Evolutionary conservation across 2,797 vertebrate genomes (phyloP).

Genomic region (Synaphobranchus kaupii): DNA sequence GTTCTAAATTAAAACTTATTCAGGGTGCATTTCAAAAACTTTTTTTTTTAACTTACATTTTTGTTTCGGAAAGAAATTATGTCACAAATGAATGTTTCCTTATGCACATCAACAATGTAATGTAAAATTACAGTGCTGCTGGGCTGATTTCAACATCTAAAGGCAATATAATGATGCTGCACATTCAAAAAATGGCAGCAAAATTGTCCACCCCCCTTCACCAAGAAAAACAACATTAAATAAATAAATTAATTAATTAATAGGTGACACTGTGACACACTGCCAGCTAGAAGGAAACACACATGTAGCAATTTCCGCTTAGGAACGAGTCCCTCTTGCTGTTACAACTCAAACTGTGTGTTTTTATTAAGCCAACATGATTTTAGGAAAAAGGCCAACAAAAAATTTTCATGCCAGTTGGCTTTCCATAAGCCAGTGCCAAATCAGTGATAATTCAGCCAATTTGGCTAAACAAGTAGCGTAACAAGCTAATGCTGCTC

Average conservation of each 20-base stretch:
- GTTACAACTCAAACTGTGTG: neutral
- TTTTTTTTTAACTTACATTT: no score
- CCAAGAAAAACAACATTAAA: neutral
- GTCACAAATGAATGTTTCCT: neutral
- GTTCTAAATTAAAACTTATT: no score
- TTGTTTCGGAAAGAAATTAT: no score
- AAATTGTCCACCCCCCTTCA: neutral
- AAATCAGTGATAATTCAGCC: neutral
- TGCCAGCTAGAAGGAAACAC: neutral
- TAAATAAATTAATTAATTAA: neutral
- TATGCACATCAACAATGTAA: neutral
- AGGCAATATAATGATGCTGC: neutral
- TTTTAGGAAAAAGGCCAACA: neutral
- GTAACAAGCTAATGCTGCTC: neutral
- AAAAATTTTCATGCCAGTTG: neutral
- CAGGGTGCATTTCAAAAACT: no score
- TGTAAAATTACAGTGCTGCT: neutral
- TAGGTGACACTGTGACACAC: neutral
- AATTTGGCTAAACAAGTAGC: neutral
- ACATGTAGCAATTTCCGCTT: neutral
- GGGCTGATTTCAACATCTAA: neutral
- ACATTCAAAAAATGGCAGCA: neutral
- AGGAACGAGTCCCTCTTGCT: neutral
- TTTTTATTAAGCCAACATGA: neutral
- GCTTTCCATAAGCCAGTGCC: neutral